Evolutionary conservation across 2,797 vertebrate species (phyloP).

Genomic region (Apogon hyalosoma): DNA sequence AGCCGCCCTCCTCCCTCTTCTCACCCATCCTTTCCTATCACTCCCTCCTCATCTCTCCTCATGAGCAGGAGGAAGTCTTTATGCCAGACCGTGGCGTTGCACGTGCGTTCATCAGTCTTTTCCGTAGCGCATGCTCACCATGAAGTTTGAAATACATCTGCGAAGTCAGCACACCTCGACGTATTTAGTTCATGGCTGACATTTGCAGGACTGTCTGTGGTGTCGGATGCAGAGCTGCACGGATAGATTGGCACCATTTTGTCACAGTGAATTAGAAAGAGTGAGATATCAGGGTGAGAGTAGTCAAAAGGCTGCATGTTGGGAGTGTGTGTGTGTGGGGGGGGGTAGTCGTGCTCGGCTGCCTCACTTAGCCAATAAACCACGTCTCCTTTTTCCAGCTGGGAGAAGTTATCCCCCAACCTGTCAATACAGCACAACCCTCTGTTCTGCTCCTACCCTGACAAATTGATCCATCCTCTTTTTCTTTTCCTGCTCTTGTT

Average conservation of each 20-base stretch:
- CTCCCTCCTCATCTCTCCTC: conserved; percentile 13
- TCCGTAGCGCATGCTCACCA: background rate
- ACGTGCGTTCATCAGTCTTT: background rate
- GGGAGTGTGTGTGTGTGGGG: conserved; percentile 6
- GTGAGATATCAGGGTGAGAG: conserved; percentile 9
- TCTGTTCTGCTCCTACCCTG: conserved; percentile 37
- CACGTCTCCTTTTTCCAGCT: conserved; percentile 32
- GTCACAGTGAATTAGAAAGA: conserved; percentile 45
- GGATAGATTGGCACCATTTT: conserved; percentile 55
- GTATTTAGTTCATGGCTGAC: conserved; percentile 32
- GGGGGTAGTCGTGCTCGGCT: conserved; percentile 30
- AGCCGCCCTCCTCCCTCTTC: conserved; percentile 22
- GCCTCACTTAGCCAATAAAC: conserved; percentile 62
- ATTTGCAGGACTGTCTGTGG: conserved; percentile 15
- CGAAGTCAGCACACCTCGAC: conserved; percentile 21
- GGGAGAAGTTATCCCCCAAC: conserved; percentile 58
- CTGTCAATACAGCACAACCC: conserved; percentile 56
- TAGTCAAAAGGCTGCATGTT: conserved; percentile 33
- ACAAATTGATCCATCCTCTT: conserved; percentile 68
- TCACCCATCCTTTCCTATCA: conserved; percentile 6
- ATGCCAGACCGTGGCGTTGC: conserved; percentile 1
- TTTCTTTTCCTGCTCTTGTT: conserved; percentile 66
- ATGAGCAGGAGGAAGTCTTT: background rate
- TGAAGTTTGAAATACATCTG: conserved; percentile 6
- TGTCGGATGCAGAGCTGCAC: conserved; percentile 22